These are phyloP conservation scores for Mus pahari DNA, from an alignment of 2,113 vertebrate species.

Conservation along the genomic window DNA sequence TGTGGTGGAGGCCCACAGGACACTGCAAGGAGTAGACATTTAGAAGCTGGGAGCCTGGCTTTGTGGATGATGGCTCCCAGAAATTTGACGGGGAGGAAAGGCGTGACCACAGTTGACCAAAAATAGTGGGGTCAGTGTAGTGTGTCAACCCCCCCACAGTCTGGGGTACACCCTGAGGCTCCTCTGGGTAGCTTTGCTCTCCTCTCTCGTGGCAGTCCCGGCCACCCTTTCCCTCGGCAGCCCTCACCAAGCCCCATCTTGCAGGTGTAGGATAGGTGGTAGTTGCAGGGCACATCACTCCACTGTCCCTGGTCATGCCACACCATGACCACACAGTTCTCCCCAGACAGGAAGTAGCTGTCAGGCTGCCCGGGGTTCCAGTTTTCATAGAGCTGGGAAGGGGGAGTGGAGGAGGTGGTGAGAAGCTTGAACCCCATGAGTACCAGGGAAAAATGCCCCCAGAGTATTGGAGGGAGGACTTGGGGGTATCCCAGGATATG, in stretches of 20 bases:
- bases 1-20: constrained; percentile 90
- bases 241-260: constrained; percentile 95
- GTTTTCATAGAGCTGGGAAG: constrained; percentile 94
- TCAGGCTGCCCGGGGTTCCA: constrained; percentile 96
- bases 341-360: constrained; percentile 97
- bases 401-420: not conserved
- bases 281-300: constrained; percentile 98
- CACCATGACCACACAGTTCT: constrained; percentile 96
- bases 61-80: not conserved
- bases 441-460: not conserved
- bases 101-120: not conserved
- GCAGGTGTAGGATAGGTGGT: constrained; percentile 98
- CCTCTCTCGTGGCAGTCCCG: not conserved
- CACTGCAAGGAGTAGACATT: constrained; percentile 73
- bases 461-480: not conserved
- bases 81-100: not conserved
- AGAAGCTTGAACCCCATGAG: not conserved
- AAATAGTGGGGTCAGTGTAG: not conserved
- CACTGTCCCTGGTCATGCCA: constrained; percentile 95
- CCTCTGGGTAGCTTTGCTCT: not conserved
- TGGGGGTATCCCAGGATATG: too few species aligned
- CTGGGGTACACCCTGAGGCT: not conserved
- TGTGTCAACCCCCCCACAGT: not conserved
- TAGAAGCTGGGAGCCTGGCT: not conserved
- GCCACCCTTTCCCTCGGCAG: too few species aligned